Percentiles rank a stretch among this genome's conserved stretches.
Conservation (phyloP, 2,888 invertebrate species). For the Macrophya alboannulata region DNA sequence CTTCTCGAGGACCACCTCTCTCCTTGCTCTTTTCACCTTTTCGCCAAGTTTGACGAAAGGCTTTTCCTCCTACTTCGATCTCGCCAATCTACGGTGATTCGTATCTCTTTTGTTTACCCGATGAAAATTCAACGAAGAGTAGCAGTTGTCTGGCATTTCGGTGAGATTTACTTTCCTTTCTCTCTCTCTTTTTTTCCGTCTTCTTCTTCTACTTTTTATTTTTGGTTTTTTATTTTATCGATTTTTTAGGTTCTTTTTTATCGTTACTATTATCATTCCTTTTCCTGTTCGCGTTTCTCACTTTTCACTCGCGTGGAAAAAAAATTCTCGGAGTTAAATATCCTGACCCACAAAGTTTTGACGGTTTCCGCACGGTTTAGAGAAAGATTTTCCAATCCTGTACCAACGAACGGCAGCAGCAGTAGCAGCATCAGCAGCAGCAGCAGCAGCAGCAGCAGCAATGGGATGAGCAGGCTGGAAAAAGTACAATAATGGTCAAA, state of each 20-base stretch:
- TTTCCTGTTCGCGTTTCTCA: background rate
- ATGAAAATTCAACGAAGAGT: background rate
- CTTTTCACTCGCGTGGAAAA: background rate
- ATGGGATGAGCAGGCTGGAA: conserved; percentile 16
- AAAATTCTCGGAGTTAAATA: conserved; percentile 5
- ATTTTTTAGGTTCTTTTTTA: too few relatives aligned
- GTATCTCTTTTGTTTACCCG: background rate
- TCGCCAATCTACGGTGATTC: conserved; percentile 1
- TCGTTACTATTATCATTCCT: background rate
- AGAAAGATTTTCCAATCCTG: background rate
- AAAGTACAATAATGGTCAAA: conserved; percentile 34
- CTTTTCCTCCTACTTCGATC: background rate
- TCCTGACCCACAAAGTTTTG: background rate
- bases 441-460: background rate
- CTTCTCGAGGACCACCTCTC: background rate
- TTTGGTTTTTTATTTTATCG: too few relatives aligned
- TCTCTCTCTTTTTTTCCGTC: background rate
- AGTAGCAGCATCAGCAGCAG: background rate
- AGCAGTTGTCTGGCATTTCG: background rate
- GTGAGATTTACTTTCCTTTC: background rate
- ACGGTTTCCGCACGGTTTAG: background rate
- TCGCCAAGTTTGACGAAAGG: background rate
- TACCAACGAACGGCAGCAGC: background rate
- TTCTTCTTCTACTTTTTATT: conserved; percentile 18
- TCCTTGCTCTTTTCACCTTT: background rate